Base-by-base conservation (phyloP, 1,140 invertebrate species). In the Plutomurus gul region DNA sequence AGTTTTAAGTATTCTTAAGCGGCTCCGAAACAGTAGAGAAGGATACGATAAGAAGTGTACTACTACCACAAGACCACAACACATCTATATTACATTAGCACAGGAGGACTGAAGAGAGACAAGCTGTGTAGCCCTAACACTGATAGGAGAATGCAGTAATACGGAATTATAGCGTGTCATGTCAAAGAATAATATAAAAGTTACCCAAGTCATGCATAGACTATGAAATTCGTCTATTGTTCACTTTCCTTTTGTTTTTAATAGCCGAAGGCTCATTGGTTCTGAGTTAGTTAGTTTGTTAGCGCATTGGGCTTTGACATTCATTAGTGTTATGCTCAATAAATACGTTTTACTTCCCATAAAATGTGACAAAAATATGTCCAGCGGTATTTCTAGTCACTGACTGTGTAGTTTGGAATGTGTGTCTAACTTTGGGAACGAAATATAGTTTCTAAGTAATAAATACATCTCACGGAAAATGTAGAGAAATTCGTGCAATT, bases 281-380 rank as follows among this genome's bases (percentile, higher is more conserved):
- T 65, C 56, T 65, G n/a, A n/a, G n/a, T n/a, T 30, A 65, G 56
- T 65, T 65, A 65, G 56, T 65, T 65, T 65, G 56, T 65, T 65
- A 65, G 56, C 56, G 56, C 56, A 65, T 65, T 65, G 56, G 56
- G 56, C 56, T 65, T 65, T 65, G 56, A 65, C 56, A 65, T 65
- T 65, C 56, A 65, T 65, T 65, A 65, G 56, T 65, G 30, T 65
- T 65, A 65, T 33, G 56, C 56, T 65, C 56, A 65, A 65, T 65
- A 65, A 65, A 65, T 65, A 65, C 36, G 56, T 30, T 65, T 65
- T 65, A 65, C 56, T 65, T 30, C 56, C 56, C 56, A 65, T 65
- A 65, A 65, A 65, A 65, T 65, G 56, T 65, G 56, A 65, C 56
- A 36, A 65, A 65, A 65, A 65, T 65, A 65, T 65, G 25, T 27